These are phyloP conservation scores for Gastracanthus pulcherrimus DNA, from an alignment of 2,888 invertebrate species.

Conservation along the genomic window DNA sequence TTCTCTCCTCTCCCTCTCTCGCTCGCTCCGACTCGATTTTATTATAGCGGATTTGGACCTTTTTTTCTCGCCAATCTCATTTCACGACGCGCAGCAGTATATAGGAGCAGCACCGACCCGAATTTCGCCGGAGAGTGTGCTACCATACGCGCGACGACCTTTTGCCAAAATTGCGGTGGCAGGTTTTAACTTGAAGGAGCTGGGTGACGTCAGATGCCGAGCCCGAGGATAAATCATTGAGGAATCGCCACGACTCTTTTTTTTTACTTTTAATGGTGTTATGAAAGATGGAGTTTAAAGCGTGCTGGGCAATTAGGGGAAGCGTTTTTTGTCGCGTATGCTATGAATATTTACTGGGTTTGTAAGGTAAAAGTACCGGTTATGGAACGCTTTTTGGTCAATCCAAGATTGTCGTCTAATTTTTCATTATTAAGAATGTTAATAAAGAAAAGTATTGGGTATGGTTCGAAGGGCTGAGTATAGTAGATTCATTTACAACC, in stretches of 20 bases:
- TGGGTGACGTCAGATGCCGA: not conserved
- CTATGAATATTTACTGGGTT: too few relatives aligned
- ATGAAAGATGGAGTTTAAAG: not conserved
- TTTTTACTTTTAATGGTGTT: not conserved
- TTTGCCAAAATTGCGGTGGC: constrained; percentile 19
- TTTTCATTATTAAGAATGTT: too few relatives aligned
- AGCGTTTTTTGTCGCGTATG: not conserved
- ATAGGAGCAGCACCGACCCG: constrained; percentile 19
- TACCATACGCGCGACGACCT: not conserved
- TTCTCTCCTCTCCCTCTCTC: not conserved
- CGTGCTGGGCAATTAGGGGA: not conserved
- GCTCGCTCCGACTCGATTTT: not conserved
- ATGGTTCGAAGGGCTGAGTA: too few relatives aligned
- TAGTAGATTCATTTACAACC: too few relatives aligned
- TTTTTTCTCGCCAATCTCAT: constrained; percentile 50
- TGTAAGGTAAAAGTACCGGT: too few relatives aligned
- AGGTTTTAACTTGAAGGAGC: not conserved
- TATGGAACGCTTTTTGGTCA: too few relatives aligned
- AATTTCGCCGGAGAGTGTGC: constrained; percentile 10
- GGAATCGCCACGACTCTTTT: not conserved
- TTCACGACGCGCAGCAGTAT: constrained; percentile 19
- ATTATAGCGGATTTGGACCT: constrained; percentile 47
- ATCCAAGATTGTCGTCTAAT: too few relatives aligned
- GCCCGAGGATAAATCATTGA: not conserved
- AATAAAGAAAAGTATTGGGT: too few relatives aligned